These are phyloP conservation scores for Stenchaetothrips biformis DNA, from an alignment of 2,888 invertebrate species.

Conservation along the genomic window DNA sequence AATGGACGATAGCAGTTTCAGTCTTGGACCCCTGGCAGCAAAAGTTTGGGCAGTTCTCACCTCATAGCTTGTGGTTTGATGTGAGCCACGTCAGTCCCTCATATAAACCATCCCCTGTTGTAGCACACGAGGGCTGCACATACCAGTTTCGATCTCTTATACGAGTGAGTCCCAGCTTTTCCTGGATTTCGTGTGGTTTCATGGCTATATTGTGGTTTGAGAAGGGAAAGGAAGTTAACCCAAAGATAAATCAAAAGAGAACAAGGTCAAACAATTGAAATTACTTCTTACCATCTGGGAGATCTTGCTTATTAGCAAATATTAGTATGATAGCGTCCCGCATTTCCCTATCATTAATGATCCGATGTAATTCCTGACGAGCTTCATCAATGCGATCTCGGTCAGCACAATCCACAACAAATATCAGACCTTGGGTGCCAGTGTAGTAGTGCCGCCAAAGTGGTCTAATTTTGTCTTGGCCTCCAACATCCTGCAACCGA, in stretches of 20 bases:
- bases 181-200: conserved; percentile 99
- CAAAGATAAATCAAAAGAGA: background rate
- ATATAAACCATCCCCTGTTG: conserved; percentile 94
- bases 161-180: conserved; percentile 94
- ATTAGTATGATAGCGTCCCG: conserved; percentile 98
- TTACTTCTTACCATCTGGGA: conserved; percentile 76
- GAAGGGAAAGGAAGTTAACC: conserved; percentile 9
- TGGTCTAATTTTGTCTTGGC: conserved; percentile 99
- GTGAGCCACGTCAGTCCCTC: conserved; percentile 99
- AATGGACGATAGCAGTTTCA: conserved; percentile 23
- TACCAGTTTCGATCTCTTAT: conserved; percentile 98
- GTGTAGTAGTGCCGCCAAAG: conserved; percentile 99
- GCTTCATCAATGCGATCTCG: conserved; percentile 98
- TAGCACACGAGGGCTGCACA: conserved; percentile 97
- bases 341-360: conserved; percentile 99
- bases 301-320: conserved; percentile 99
- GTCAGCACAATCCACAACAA: conserved; percentile 99
- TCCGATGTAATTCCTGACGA: conserved; percentile 93
- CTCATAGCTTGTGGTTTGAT: conserved; percentile 97
- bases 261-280: background rate
- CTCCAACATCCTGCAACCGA: conserved; percentile 80
- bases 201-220: conserved; percentile 67
- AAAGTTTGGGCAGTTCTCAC: background rate
- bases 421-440: conserved; percentile 95
- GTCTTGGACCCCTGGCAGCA: conserved; percentile 13